phyloP scores from a whole-genome alignment of 2,113 vertebrate species.

The Amphilophus citrinellus region DNA sequence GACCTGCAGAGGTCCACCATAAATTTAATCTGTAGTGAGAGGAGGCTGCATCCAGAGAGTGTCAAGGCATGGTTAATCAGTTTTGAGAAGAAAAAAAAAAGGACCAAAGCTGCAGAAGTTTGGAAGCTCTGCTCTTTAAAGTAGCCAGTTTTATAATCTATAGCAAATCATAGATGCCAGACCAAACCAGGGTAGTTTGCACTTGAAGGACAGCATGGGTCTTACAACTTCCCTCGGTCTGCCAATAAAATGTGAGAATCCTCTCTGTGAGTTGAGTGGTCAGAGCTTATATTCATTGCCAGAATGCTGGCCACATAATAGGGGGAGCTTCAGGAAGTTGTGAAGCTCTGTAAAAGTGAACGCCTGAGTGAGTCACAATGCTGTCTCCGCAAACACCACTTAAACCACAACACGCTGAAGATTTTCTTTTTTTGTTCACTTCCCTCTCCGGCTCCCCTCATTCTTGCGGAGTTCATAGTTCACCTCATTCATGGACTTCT shows the following conservation, averaged over 20 bases:
- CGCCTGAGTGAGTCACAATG: conserved; percentile 76
- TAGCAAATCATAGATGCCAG: too few species aligned
- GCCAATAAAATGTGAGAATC: conserved; percentile 71
- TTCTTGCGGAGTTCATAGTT: conserved; percentile 68
- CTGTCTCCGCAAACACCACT: conserved; percentile 71
- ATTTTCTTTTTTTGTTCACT: conserved; percentile 56
- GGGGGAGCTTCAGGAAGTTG: conserved; percentile 73
- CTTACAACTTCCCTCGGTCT: conserved; percentile 45
- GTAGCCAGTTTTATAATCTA: conserved; percentile 47
- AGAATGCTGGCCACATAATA: conserved; percentile 67
- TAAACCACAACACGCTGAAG: conserved; percentile 69
- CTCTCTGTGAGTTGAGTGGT: conserved; percentile 46
- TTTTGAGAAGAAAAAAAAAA: conserved; percentile 59
- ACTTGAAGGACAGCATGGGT: conserved; percentile 59
- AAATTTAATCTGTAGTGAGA: conserved; percentile 68
- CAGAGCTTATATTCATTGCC: conserved; percentile 65
- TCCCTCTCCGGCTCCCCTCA: conserved; percentile 47
- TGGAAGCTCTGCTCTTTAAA: conserved; percentile 38
- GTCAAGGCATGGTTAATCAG: conserved; percentile 59
- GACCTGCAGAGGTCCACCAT: conserved; percentile 62
- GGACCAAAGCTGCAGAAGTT: conserved; percentile 54
- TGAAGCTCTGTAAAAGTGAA: conserved; percentile 76
- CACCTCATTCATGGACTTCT: conserved; percentile 59
- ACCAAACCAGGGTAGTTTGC: conserved; percentile 31
- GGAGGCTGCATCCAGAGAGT: conserved; percentile 39